phyloP scores from a whole-genome alignment of 2,113 vertebrate species.

The Scopus umbretta region DNA sequence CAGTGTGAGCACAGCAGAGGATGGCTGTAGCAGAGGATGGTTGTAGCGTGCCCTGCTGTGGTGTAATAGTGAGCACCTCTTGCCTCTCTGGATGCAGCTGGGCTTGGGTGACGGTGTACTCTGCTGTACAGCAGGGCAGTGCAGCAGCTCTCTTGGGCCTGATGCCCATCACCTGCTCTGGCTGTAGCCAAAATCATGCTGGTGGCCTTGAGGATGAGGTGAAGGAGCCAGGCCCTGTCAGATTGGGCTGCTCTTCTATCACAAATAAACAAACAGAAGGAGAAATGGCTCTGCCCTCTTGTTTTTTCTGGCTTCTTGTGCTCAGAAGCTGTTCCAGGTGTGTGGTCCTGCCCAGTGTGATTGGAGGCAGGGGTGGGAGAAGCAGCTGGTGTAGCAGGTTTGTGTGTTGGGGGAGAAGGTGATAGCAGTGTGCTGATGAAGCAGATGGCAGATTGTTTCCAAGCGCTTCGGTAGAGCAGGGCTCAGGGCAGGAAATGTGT shows the following conservation, averaged over 20 bases:
- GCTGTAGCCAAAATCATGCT: conserved; percentile 14
- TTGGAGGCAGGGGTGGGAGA: neutral
- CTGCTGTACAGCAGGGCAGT: neutral
- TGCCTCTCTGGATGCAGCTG: neutral
- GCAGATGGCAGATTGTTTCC: conserved; percentile 17
- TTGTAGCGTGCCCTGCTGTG: neutral
- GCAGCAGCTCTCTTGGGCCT: neutral
- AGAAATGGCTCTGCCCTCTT: conserved; percentile 38
- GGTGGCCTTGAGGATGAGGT: conserved; percentile 19
- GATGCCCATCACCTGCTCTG: conserved; percentile 7
- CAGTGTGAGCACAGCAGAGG: neutral
- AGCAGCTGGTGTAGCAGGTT: conserved; percentile 14
- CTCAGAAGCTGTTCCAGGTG: neutral
- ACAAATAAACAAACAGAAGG: conserved; percentile 68
- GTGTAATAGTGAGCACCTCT: neutral
- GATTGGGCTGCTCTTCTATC: conserved; percentile 56
- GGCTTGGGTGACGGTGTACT: neutral
- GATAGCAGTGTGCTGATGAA: neutral
- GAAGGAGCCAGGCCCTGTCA: conserved; percentile 29
- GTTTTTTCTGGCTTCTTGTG: neutral
- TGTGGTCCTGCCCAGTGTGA: neutral
- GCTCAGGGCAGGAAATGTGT: conserved; percentile 1
- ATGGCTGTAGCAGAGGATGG: neutral
- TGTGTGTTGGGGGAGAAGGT: neutral
- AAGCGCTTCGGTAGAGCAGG: neutral